A percentile compares a stretch with the other conserved stretches of the same genome.
These are phyloP conservation scores for Blastobasis lacticolella DNA, from an alignment of 2,888 invertebrate species.

Conservation along the genomic window DNA sequence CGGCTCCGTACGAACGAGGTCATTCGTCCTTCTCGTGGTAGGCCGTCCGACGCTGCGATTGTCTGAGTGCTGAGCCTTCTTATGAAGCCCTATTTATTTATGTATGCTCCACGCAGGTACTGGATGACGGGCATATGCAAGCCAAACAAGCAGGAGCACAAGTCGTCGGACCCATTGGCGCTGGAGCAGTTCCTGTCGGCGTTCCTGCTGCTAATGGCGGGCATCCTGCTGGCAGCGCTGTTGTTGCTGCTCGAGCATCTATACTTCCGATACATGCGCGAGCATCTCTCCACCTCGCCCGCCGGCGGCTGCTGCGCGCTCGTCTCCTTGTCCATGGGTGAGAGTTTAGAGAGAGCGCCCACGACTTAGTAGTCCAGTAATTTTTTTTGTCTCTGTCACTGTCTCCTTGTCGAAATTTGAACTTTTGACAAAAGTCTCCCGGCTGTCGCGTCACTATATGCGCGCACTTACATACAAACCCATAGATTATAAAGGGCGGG, in stretches of 20 bases:
- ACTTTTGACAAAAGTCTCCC: too few relatives aligned
- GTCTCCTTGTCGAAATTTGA: too few relatives aligned
- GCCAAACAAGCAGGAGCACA: slow-evolving; percentile 92
- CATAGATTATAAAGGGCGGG: too few relatives aligned
- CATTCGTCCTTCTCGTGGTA: too few relatives aligned
- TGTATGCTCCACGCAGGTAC: slow-evolving; percentile 69
- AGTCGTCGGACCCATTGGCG: slow-evolving; percentile 91
- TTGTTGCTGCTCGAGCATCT: slow-evolving; percentile 93
- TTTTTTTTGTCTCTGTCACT: too few relatives aligned
- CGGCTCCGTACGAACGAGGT: too few relatives aligned
- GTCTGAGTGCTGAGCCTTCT: too few relatives aligned
- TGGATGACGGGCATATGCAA: slow-evolving; percentile 99
- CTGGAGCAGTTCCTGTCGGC: slow-evolving; percentile 98
- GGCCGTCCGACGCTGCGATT: too few relatives aligned
- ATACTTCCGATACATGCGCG: slow-evolving; percentile 94
- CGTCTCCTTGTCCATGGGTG: slow-evolving; percentile 91
- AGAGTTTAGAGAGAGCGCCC: slow-evolving; percentile 19
- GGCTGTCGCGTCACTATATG: too few relatives aligned
- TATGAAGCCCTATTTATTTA: too few relatives aligned
- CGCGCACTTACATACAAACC: too few relatives aligned
- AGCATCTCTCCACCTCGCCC: slow-evolving; percentile 90
- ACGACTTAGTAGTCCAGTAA: too few relatives aligned
- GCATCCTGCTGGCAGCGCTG: slow-evolving; percentile 91
- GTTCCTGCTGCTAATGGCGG: slow-evolving; percentile 95
- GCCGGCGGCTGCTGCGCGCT: slow-evolving; percentile 95